Percentiles rank a stretch among this genome's conserved stretches.
These are phyloP conservation scores for Dolichallabes microphthalmus DNA, from an alignment of 2,113 vertebrate species.

Conservation along the genomic window DNA sequence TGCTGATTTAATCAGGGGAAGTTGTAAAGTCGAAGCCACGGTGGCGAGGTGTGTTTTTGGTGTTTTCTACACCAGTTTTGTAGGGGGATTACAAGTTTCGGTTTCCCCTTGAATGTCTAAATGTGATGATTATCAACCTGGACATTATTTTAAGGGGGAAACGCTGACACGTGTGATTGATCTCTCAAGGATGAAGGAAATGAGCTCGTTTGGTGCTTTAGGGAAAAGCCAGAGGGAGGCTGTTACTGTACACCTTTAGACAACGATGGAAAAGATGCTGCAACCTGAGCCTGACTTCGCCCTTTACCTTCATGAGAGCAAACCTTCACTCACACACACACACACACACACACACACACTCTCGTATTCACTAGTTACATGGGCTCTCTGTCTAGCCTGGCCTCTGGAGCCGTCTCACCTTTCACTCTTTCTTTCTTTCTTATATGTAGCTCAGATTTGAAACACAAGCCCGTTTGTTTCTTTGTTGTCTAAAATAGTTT, in stretches of 20 bases:
- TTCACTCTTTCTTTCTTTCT: constrained; percentile 1
- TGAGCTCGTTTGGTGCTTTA: not conserved
- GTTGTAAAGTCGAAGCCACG: no score
- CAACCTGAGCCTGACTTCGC: constrained; percentile 33
- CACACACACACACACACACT: not conserved
- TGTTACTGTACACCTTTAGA: not conserved
- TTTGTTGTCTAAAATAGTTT: not conserved
- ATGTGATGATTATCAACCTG: no score
- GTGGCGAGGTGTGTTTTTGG: no score
- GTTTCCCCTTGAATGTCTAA: no score
- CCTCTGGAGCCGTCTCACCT: constrained; percentile 48
- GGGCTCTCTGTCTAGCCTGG: constrained; percentile 11
- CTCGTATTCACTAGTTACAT: not conserved
- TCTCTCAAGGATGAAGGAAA: no score
- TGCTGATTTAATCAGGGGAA: not conserved
- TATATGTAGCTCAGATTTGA: no score
- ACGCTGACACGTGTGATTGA: not conserved
- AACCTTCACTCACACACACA: constrained; percentile 15
- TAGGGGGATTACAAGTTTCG: no score
- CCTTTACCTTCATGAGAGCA: not conserved
- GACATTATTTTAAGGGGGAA: no score
- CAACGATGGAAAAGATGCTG: not conserved
- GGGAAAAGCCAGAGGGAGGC: not conserved
- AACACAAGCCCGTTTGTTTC: not conserved
- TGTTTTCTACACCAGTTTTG: no score